These are phyloP conservation scores for Xanthorhoe designata DNA, from an alignment of 2,888 invertebrate species.

Conservation along the genomic window DNA sequence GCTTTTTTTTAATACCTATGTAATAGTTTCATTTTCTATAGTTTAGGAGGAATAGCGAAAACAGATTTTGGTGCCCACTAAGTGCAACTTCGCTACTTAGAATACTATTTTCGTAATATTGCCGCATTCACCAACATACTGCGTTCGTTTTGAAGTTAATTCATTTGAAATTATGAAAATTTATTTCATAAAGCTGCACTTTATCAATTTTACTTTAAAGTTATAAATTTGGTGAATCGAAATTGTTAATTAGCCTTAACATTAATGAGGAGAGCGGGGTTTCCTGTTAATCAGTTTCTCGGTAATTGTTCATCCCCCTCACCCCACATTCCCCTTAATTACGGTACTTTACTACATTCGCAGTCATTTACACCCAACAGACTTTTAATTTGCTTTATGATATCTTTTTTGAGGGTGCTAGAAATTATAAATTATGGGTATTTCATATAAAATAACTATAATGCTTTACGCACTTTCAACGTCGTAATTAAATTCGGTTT, in stretches of 20 bases:
- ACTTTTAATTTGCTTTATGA: constrained; percentile 10
- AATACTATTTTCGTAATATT: no score
- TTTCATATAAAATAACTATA: no score
- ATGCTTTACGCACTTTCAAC: no score
- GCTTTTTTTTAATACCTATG: no score
- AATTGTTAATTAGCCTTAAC: constrained; percentile 53
- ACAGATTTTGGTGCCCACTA: no score
- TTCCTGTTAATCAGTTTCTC: constrained; percentile 54
- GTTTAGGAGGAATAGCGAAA: no score
- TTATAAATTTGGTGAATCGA: constrained; percentile 49
- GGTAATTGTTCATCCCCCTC: constrained; percentile 53
- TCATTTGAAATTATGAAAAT: constrained; percentile 30
- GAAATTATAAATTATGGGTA: background rate
- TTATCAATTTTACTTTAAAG: constrained; percentile 39
- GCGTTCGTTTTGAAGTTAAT: constrained; percentile 44
- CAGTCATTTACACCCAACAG: constrained; percentile 38
- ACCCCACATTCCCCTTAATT: constrained; percentile 43
- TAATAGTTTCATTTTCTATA: no score
- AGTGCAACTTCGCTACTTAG: no score
- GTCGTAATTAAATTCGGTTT: no score
- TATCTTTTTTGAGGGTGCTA: constrained; percentile 4
- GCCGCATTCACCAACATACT: background rate
- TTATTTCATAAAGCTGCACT: constrained; percentile 33
- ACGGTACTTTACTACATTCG: constrained; percentile 51
- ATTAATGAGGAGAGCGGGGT: constrained; percentile 53